A percentile compares a stretch with the other conserved stretches of the same genome.
These are phyloP conservation scores for Cepaea nemoralis DNA, from an alignment of 1,140 invertebrate genomes.

Conservation along the genomic window DNA sequence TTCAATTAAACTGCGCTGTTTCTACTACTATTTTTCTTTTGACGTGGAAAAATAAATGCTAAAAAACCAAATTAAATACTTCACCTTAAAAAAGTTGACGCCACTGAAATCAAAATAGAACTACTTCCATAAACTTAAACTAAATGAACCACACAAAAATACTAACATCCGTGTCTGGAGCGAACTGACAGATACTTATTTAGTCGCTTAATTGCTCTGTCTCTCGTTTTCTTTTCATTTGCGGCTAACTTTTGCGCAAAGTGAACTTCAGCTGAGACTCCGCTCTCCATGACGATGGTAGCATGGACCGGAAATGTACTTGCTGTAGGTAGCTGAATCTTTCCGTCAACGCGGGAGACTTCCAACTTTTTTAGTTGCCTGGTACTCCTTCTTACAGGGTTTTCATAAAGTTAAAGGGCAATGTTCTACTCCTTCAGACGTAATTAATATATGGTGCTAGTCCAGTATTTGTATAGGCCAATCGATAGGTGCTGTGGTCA, in stretches of 20 bases:
- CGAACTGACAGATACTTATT: conserved; percentile 17
- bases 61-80: background rate
- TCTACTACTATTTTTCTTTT: background rate
- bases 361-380: too few species aligned
- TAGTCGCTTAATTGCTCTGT: conserved; percentile 33
- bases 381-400: too few species aligned
- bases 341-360: too few species aligned
- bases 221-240: conserved; percentile 33
- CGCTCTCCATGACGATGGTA: conserved; percentile 19
- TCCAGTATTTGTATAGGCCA: too few species aligned
- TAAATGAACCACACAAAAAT: background rate
- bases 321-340: too few species aligned
- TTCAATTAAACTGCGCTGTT: too few species aligned
- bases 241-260: conserved; percentile 33
- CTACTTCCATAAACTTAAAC: background rate
- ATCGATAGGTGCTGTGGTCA: too few species aligned
- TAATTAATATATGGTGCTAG: too few species aligned
- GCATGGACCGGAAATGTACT: conserved; percentile 38
- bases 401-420: too few species aligned
- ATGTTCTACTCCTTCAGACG: too few species aligned
- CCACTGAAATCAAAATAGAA: background rate
- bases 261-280: conserved; percentile 27
- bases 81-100: background rate
- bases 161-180: conserved; percentile 24
- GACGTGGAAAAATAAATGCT: background rate